phyloP scores from a whole-genome alignment of 2,113 vertebrate species.

The Aptenodytes patagonicus region DNA sequence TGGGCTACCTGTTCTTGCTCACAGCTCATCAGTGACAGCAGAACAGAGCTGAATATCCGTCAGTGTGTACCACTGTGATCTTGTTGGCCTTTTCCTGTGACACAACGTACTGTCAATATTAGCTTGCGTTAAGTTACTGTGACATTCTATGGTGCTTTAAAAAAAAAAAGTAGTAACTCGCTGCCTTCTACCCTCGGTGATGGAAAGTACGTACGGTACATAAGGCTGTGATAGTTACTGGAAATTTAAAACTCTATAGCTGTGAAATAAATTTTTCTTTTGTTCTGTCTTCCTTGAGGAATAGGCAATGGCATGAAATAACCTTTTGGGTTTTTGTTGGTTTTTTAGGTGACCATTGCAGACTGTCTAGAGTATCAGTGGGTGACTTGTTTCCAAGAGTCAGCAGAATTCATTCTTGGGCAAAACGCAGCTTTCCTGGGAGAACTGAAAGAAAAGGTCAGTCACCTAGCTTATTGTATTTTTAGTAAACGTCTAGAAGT shows the following conservation, averaged over 20 bases:
- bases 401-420: constrained; percentile 90
- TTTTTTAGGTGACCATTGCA: constrained; percentile 86
- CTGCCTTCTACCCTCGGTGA: neutral
- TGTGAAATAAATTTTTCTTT: neutral
- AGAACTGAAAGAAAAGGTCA: constrained; percentile 91
- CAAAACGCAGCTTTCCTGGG: constrained; percentile 89
- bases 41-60: neutral
- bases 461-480: neutral
- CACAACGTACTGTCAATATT: neutral
- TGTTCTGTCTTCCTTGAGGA: neutral
- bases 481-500: neutral
- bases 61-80: neutral
- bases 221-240: neutral
- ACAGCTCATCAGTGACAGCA: neutral
- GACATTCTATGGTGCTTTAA: neutral
- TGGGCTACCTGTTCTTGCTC: neutral
- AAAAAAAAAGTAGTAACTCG: neutral
- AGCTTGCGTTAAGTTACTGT: neutral
- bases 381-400: constrained; percentile 97
- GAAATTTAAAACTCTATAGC: neutral
- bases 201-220: neutral
- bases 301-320: neutral
- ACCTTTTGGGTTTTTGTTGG: neutral
- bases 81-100: neutral
- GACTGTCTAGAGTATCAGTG: constrained; percentile 94